phyloP scores from a whole-genome alignment of 30 jellyfish, hydroid and myxozoan species.

The Sanderia malayensis region DNA sequence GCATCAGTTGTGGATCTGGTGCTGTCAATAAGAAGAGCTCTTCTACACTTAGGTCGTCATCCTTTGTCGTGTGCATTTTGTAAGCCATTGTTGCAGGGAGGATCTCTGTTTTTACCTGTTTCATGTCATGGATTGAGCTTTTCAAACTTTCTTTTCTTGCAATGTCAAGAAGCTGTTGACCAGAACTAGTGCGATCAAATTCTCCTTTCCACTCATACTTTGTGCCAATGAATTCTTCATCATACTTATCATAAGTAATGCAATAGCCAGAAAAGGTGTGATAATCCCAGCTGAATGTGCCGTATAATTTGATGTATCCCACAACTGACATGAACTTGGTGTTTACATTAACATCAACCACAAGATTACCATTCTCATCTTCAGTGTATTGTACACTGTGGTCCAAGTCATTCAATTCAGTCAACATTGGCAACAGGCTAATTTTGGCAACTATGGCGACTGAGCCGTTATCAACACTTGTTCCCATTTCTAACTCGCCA shows the following conservation, averaged over 20 bases:
- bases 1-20: not conserved
- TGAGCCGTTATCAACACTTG: no score
- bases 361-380: not conserved
- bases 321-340: not conserved
- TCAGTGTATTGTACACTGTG: not conserved
- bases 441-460: not conserved
- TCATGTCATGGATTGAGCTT: not conserved
- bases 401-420: not conserved
- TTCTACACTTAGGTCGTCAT: not conserved
- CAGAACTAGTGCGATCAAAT: not conserved
- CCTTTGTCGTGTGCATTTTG: not conserved
- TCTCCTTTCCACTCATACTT: not conserved
- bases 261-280: not conserved
- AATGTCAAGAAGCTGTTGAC: not conserved
- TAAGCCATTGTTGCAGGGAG: not conserved
- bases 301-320: not conserved
- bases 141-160: not conserved
- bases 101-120: not conserved
- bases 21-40: not conserved
- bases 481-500: not conserved
- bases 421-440: not conserved
- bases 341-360: not conserved
- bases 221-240: not conserved
- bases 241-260: not conserved
- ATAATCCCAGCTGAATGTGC: not conserved